Base-by-base conservation (phyloP, 2,113 vertebrate genomes). In the Nettapus auritus region DNA sequence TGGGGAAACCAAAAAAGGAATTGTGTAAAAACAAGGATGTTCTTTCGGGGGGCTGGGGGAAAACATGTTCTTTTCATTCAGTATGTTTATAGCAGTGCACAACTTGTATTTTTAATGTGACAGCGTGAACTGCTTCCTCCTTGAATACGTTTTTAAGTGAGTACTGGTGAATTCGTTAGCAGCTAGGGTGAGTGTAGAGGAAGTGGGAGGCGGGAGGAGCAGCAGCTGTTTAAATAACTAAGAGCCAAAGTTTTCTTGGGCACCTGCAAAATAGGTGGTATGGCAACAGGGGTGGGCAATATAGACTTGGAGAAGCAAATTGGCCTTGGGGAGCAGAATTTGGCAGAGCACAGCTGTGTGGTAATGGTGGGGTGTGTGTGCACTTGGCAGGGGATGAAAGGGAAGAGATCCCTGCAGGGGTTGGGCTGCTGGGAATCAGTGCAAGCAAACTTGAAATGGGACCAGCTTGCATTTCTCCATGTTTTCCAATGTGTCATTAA, bases 1-100 rank as follows among this genome's bases (percentile, higher is more conserved):
- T 5, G 52, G 52, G 5, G n/a, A 92, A 69, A 55, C 40, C 29
- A 84, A 96, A 62, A 96, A 89, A 8, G 74, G 55, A 8, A 42
- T 87, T 8, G 95, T 94, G 55, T 98, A 96, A 89, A 52, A 40
- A 4, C 42, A 50, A 20, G 14, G 23, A 23, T 8, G 18, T 18
- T 63, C 36, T 89, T 82, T 33, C 1, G 3, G 26, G 28, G 52
- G 28, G 55, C 40, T 0, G 1, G 78, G 73, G 38, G 34, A 19
- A 71, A 71, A 66, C 0, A 0, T 66, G 13, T 5, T 53, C 64
- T 77, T 57, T 40, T 76, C 26, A 23, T 88, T 57, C 52, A 22
- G 40, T 76, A 69, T 1, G 6, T 87, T 88, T 75, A 34, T 7
- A 79, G 15, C 53, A 73, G 53, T n/a, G 68, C 8, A 46, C 28